Base-by-base conservation (phyloP, 2,797 vertebrate species). In the Gymnocypris eckloni region DNA sequence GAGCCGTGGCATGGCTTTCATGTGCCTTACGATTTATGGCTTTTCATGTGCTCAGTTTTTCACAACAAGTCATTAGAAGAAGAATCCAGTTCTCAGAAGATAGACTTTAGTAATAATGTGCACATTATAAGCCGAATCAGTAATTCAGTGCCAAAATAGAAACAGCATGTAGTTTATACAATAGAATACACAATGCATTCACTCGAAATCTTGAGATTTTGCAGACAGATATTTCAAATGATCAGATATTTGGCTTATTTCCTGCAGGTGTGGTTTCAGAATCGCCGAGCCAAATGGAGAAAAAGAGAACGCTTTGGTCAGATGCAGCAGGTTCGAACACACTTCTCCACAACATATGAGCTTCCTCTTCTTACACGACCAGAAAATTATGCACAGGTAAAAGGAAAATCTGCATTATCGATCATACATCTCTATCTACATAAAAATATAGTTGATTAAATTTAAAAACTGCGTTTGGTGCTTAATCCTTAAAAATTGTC, bases 261-360 rank as follows among this genome's bases (percentile, higher is more conserved):
- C 20, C 73, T 79, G 25, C 91, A 99, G 98, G 98, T 99, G 54
- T 99, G 98, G 98, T 99, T 99, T 93, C 98, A 99, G 94, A 99
- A 99, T 92, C 96, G 98, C 41, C 92, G 98, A 88, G 98, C 98
- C 0, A 99, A 99, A 86, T 99, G 98, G 98, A 97, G 98, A 86
- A 99, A 99, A 94, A 92, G 98, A 89, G 98, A 99, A 81, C 95
- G 98, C 18, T 99, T 99, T 0, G 98, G 98, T 37, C 98, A 99
- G 92, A 99, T 99, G 98, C 98, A 99, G 93, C 98, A 99, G 93
- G 98, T 99, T 89, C 97, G 97, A 37, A 98, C 97, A 4, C 98
- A 99, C 93, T 99, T 99, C 95, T 98, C 98, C 83, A 96, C 97
- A 0, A 96, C 98, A 54, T 99, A 99, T 0, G 98, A 99, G 93